These are phyloP conservation scores for Ispidina picta DNA, from an alignment of 2,797 vertebrate genomes.

Conservation along the genomic window DNA sequence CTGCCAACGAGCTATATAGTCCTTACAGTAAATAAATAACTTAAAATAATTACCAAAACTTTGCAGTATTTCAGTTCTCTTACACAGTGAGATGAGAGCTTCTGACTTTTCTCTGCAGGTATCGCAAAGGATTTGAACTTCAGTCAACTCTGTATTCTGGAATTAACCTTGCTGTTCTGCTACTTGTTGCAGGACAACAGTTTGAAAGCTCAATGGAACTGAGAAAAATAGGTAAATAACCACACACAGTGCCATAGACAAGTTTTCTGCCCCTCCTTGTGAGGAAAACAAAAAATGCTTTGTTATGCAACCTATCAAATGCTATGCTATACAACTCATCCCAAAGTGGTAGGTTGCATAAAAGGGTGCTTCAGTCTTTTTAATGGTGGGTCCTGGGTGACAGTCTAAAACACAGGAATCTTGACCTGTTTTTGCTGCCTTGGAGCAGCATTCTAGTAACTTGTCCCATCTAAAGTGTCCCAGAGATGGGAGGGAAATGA, in stretches of 20 bases:
- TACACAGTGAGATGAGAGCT: not conserved
- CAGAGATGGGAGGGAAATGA: not conserved
- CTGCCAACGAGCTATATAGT: not conserved
- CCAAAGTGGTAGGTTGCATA: not conserved
- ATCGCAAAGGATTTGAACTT: slow-evolving; percentile 93
- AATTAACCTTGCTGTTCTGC: slow-evolving; percentile 91
- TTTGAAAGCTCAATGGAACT: slow-evolving; percentile 96
- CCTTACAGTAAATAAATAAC: not conserved
- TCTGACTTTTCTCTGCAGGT: slow-evolving; percentile 80
- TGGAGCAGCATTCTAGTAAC: not conserved
- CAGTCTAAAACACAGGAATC: not conserved
- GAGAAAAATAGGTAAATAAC: slow-evolving; percentile 91
- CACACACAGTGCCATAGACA: not conserved
- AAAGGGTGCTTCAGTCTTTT: not conserved
- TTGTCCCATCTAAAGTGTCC: not conserved
- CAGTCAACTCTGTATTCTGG: slow-evolving; percentile 95
- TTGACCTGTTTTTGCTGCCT: not conserved
- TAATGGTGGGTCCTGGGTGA: not conserved
- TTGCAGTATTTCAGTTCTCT: not conserved
- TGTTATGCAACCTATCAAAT: too few relatives aligned
- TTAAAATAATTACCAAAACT: not conserved
- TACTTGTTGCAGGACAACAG: slow-evolving; percentile 91
- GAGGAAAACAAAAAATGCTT: not conserved
- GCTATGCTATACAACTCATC: too few relatives aligned
- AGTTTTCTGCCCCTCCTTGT: not conserved